Base-by-base conservation (phyloP, 1,140 invertebrate genomes). In the Aphelenchoides avenae region DNA sequence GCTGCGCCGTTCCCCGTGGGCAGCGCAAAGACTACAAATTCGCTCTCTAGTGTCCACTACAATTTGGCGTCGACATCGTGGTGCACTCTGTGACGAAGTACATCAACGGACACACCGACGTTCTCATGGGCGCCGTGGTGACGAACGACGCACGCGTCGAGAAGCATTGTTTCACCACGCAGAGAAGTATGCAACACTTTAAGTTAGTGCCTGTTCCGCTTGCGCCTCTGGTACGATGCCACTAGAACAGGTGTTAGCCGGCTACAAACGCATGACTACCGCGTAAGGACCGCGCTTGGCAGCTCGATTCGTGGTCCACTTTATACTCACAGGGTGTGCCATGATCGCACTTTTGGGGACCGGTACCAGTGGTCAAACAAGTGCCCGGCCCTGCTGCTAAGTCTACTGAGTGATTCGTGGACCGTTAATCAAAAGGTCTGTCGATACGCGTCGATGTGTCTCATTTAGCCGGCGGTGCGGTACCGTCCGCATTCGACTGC, bases 31-130 rank as follows among this genome's bases (percentile, higher is more conserved):
- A 40, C 49, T 64, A 68, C 54, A 71, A n/a, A n/a, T n/a, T n/a
- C 64, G 61, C 55, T 54, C 76, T 77, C 42, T 61, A 88, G 86
- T 83, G 85, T 61, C 93, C 94, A 4, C 78, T 98, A 29, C 83
- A 85, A 18, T 80, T 93, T 26, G 94, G 93, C 9, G 92, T 88
- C 3, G 92, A 98, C 79, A 82, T 97, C 43, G 85, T 87, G 0
- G 80, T 90, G 61, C 92, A 97, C 80, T 97, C 93, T 0, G 67
- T 94, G 24, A 94, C 92, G 0, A 98, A 98, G 79, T 98, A 96
- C 72, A 91, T 97, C 85, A 97, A 97, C 79, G 93, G 93, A 0
- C 93, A 97, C 78, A 87, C 89, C 1, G 94, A 99, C 81, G 87
- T 95, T 34, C 86, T 97, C 1, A 97, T 97, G 93, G 93, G 93